Percentiles rank a stretch among this genome's conserved stretches.
Conservation (phyloP, 2,888 invertebrate species). For the Hedya salicella region DNA sequence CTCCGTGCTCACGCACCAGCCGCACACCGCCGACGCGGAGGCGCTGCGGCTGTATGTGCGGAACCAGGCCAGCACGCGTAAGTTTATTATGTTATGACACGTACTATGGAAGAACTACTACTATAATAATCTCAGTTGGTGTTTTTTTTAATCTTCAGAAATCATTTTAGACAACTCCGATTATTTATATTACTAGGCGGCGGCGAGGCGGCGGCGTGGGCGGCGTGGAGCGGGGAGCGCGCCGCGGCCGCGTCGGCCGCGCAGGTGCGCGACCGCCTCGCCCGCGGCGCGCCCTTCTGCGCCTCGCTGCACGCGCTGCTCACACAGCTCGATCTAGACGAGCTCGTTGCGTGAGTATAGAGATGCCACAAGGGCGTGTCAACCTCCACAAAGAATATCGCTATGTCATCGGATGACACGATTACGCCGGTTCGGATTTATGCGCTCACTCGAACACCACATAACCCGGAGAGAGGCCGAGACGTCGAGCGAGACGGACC, state of each 20-base stretch:
- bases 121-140: no score
- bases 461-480: no score
- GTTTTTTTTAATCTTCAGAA: no score
- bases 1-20: conserved; percentile 90
- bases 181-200: conserved; percentile 55
- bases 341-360: conserved; percentile 57
- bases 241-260: conserved; percentile 64
- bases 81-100: no score
- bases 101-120: no score
- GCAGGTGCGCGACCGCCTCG: conserved; percentile 66
- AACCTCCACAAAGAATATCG: no score
- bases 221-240: conserved; percentile 76
- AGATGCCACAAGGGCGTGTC: no score
- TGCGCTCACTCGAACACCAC: no score
- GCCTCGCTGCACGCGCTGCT: conserved; percentile 88
- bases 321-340: conserved; percentile 89
- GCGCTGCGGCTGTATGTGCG: conserved; percentile 82
- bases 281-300: conserved; percentile 86
- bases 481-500: no score
- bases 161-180: no score
- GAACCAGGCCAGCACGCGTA: conserved; percentile 70
- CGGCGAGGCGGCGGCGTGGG: conserved; percentile 76
- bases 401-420: no score
- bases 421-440: no score
- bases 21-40: conserved; percentile 86